Evolutionary conservation across 2,888 invertebrate genomes (phyloP), one percentile per base, ranked within the genome.

Genomic region (Adelphocoris suturalis): DNA sequence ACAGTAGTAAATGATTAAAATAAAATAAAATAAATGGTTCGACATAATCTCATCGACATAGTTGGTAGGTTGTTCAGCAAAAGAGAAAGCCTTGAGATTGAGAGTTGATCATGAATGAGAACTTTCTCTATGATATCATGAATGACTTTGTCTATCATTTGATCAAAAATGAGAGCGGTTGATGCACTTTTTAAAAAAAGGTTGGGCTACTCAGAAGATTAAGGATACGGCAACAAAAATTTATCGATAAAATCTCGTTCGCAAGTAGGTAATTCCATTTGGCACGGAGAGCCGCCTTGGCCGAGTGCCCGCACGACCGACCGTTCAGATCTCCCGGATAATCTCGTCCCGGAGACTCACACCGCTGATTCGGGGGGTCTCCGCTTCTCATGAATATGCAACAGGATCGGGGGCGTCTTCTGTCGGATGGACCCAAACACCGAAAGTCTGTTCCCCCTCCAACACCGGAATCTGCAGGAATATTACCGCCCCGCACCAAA

Each of bases 261-360:
- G 68, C 68, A 27, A 23, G 68, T 19, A 27, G 68, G 68, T 68
- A 68, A 68, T 68, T 68, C 68, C 68, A 27, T 68, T 68, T 68
- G 68, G 68, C 68, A 27, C 19, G 68, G 68, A 68, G 19, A 57
- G 57, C 57, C 57, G 57, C 57, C 57, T 27, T 68, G 68, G 68
- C 68, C 23, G 23, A 68, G 23, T 27, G 68, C 68, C 68, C 68
- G 68, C 68, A 68, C 68, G 68, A 23, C 68, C 68, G 23, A 19
- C 68, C 68, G 68, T 68, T 68, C 68, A 68, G 68, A 68, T 68
- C 68, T 27, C 68, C 7, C 68, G 68, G 68, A 68, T 68, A 68
- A 68, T 68, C 68, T 68, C 23, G 68, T 27, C 68, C 12, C 68
- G 37, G 19, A 23, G 68, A 68, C 23, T 19, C 68, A 12, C 68